A percentile compares a stretch with the other conserved stretches of the same genome.
phyloP scores from a whole-genome alignment of 2,113 vertebrate species.

The Chionodraco myersi region DNA sequence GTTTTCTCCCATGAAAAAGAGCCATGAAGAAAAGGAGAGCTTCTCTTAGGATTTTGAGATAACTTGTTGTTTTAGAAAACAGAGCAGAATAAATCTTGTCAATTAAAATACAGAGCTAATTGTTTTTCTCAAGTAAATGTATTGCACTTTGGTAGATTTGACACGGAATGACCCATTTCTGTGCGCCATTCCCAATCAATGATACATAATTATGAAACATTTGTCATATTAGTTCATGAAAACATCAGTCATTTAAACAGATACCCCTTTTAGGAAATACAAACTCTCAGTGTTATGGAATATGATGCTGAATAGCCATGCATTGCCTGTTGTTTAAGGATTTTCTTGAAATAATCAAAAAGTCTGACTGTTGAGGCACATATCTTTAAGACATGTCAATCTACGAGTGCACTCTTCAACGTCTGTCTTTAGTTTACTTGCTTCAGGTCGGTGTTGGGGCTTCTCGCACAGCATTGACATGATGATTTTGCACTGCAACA shows the following conservation, averaged over 20 bases:
- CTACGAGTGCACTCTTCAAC: conserved; percentile 19
- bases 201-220: background rate
- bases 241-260: background rate
- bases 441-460: conserved; percentile 78
- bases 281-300: background rate
- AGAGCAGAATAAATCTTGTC: no score
- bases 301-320: background rate
- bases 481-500: conserved; percentile 72
- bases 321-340: background rate
- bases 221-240: background rate
- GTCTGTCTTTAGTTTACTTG: conserved; percentile 45
- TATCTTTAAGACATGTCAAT: background rate
- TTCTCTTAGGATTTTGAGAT: background rate
- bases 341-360: conserved; percentile 38
- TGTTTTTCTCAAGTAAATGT: no score
- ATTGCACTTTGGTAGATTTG: no score
- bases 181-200: background rate
- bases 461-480: conserved; percentile 66
- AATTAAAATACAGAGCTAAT: no score
- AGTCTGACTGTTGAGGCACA: conserved; percentile 1
- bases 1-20: background rate
- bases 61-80: background rate
- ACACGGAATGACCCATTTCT: background rate
- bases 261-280: background rate
- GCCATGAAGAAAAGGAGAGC: background rate